Conservation (phyloP, 2,888 invertebrate genomes). For the Sympetrum striolatum region DNA sequence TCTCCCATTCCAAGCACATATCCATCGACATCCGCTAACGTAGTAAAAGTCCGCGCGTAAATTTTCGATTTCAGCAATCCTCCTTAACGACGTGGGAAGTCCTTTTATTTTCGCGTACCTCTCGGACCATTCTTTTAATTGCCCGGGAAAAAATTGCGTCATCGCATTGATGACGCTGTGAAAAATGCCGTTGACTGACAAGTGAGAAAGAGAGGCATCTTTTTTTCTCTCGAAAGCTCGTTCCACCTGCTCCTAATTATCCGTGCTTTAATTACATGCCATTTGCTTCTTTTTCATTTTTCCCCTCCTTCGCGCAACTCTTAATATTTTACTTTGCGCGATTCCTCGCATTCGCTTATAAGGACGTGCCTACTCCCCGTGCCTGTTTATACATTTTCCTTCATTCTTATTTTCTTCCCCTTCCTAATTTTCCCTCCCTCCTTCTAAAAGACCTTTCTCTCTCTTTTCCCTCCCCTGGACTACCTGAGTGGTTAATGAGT, state of each 20-base stretch:
- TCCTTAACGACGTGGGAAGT: too few species aligned
- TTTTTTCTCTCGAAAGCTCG: not conserved
- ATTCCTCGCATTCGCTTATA: not conserved
- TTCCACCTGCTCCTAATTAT: conserved; percentile 21
- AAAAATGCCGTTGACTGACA: conserved; percentile 23
- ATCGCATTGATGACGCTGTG: not conserved
- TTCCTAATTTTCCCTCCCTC: not conserved
- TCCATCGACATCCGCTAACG: too few species aligned
- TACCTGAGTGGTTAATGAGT: conserved; percentile 5
- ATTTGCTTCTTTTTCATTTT: not conserved
- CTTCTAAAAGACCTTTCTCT: not conserved
- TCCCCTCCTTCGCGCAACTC: not conserved
- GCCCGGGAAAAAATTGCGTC: not conserved
- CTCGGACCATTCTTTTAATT: not conserved
- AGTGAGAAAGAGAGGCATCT: not conserved
- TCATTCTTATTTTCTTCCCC: not conserved
- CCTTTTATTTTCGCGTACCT: too few species aligned
- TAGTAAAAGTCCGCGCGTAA: too few species aligned
- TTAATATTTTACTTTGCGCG: not conserved
- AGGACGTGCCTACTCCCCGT: not conserved
- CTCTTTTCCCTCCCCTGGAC: not conserved
- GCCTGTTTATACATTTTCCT: not conserved
- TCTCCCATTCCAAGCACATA: too few species aligned
- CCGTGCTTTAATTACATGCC: conserved; percentile 6
- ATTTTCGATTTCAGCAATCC: too few species aligned